These are phyloP conservation scores for Macrotrachela quadricornifera DNA, from an alignment of 1,140 invertebrate species.

Conservation along the genomic window DNA sequence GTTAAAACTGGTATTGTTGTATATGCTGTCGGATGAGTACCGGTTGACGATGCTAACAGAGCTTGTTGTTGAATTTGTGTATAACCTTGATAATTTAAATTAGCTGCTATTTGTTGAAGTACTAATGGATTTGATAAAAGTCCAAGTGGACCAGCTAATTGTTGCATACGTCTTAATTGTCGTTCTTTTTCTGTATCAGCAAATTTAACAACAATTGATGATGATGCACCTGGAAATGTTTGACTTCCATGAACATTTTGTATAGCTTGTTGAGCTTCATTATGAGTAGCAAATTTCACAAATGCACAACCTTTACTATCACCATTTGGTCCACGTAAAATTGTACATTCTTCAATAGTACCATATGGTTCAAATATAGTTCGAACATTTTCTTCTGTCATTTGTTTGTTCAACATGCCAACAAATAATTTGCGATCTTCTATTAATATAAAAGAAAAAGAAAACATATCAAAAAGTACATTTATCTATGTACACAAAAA, in stretches of 20 bases:
- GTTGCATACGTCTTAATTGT: slow-evolving; percentile 94
- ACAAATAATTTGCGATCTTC: slow-evolving; percentile 86
- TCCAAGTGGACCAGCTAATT: slow-evolving; percentile 95
- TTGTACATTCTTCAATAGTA: slow-evolving; percentile 89
- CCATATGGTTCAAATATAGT: slow-evolving; percentile 75
- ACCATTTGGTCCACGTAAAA: slow-evolving; percentile 63
- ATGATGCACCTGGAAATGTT: slow-evolving; percentile 98
- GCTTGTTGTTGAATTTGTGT: not conserved
- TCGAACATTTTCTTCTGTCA: slow-evolving; percentile 80
- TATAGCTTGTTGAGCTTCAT: slow-evolving; percentile 89
- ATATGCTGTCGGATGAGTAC: not conserved
- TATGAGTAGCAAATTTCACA: slow-evolving; percentile 84
- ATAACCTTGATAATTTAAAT: not conserved
- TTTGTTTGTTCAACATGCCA: slow-evolving; percentile 92
- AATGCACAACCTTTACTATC: slow-evolving; percentile 61
- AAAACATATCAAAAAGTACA: not conserved
- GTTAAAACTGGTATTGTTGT: not conserved
- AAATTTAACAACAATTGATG: slow-evolving; percentile 94
- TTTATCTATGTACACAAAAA: too few relatives aligned
- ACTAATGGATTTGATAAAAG: slow-evolving; percentile 54
- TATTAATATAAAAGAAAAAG: slow-evolving; percentile 32
- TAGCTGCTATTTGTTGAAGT: not conserved
- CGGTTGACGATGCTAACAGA: not conserved
- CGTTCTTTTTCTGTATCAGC: slow-evolving; percentile 98
- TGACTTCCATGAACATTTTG: slow-evolving; percentile 92